A percentile compares a stretch with the other conserved stretches of the same genome.
These are phyloP conservation scores for Melanotaenia trifasciata DNA, from an alignment of 2,797 vertebrate genomes.

Conservation along the genomic window DNA sequence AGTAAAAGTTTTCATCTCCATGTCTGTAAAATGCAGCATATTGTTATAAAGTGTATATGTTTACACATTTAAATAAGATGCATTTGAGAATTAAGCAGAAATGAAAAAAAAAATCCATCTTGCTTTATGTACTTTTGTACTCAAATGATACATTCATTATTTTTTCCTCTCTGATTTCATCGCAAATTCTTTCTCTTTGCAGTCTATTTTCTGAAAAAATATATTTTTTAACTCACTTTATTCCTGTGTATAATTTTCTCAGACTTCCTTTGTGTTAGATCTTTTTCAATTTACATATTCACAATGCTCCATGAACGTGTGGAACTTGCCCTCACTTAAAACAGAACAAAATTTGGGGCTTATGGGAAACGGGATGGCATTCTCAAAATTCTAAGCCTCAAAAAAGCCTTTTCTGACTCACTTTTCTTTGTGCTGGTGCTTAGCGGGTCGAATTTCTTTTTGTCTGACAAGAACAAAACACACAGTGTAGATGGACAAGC, in stretches of 20 bases:
- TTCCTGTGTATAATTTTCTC: conserved; percentile 10
- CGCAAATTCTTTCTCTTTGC: neutral
- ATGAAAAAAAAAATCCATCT: neutral
- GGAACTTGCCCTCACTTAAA: conserved; percentile 21
- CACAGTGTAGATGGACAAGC: conserved; percentile 36
- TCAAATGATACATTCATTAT: conserved; percentile 17
- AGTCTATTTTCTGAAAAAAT: neutral
- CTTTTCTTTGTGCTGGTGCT: conserved; percentile 36
- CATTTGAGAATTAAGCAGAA: neutral
- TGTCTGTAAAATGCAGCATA: neutral
- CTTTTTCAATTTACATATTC: conserved; percentile 15
- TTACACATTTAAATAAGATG: no score
- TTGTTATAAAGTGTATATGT: neutral
- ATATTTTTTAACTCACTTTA: conserved; percentile 10
- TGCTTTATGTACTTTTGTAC: conserved; percentile 5
- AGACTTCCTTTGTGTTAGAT: conserved; percentile 20
- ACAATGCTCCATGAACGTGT: conserved; percentile 22
- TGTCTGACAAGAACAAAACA: conserved; percentile 57
- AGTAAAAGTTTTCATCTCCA: neutral
- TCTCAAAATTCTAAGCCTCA: conserved; percentile 48
- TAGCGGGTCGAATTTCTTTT: conserved; percentile 27
- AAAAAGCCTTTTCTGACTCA: conserved; percentile 27
- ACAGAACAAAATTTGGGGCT: conserved; percentile 40
- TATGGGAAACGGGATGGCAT: conserved; percentile 46
- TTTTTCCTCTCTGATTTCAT: conserved; percentile 11